These are phyloP conservation scores for Philaethria dido DNA, from an alignment of 2,888 invertebrate species.

Conservation along the genomic window DNA sequence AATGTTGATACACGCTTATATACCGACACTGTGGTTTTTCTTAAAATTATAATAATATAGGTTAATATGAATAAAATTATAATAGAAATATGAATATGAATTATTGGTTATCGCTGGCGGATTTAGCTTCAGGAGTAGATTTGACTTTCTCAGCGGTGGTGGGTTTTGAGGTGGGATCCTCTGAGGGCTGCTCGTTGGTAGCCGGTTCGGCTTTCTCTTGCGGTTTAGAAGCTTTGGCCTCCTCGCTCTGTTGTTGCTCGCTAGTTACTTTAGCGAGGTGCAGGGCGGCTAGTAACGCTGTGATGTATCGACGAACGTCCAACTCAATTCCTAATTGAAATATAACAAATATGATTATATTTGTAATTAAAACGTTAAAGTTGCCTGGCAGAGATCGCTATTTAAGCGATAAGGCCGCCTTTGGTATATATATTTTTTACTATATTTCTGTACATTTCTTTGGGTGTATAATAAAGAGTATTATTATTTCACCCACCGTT, in stretches of 20 bases:
- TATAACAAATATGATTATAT: background rate
- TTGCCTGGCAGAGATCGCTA: no score
- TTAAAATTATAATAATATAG: constrained; percentile 39
- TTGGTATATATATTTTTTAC: no score
- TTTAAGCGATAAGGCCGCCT: no score
- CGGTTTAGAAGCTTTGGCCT: constrained; percentile 46
- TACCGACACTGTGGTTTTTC: constrained; percentile 62
- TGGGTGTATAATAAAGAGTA: no score
- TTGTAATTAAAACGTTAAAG: no score
- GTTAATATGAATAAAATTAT: constrained; percentile 44
- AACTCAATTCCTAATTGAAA: constrained; percentile 66
- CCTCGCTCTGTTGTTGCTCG: constrained; percentile 61
- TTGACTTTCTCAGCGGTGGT: constrained; percentile 65
- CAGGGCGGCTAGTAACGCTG: constrained; percentile 71
- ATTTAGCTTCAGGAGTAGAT: constrained; percentile 71
- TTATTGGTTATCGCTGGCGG: constrained; percentile 56
- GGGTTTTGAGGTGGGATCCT: constrained; percentile 57
- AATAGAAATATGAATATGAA: constrained; percentile 43
- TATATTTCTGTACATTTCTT: no score
- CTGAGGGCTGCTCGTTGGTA: constrained; percentile 53
- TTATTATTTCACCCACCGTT: no score
- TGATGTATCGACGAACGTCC: constrained; percentile 73
- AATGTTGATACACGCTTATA: constrained; percentile 58
- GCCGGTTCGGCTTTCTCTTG: constrained; percentile 38
- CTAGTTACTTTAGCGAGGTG: constrained; percentile 74